phyloP scores from a whole-genome alignment of 2,797 vertebrate species.

The Carduelis carduelis region DNA sequence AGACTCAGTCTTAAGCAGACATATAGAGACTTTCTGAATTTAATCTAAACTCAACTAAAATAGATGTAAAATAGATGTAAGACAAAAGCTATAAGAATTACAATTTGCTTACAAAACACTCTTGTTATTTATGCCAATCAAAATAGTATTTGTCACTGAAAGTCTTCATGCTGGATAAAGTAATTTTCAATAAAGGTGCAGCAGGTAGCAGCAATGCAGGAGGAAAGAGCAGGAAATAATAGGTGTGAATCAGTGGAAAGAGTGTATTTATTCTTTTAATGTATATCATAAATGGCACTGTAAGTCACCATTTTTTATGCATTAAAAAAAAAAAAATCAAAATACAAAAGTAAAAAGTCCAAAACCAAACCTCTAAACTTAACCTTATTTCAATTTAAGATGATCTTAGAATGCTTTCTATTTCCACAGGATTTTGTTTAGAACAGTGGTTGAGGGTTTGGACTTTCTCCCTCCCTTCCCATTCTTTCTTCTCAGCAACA shows the following conservation, averaged over 20 bases:
- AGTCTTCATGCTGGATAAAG: neutral
- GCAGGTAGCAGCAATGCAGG: neutral
- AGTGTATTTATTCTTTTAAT: neutral
- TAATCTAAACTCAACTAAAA: neutral
- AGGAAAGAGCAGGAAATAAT: neutral
- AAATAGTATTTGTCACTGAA: neutral
- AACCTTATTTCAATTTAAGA: neutral
- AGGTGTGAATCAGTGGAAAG: neutral
- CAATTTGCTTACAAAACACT: neutral
- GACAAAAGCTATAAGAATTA: neutral
- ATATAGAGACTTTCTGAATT: neutral
- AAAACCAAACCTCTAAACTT: fast-evolving
- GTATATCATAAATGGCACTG: neutral
- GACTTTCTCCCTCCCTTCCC: neutral
- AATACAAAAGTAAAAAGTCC: neutral
- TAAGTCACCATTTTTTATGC: neutral
- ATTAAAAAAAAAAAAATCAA: neutral
- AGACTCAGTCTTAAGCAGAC: neutral
- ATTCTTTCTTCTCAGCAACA: neutral
- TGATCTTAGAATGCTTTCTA: neutral
- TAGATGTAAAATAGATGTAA: neutral
- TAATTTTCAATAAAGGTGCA: neutral
- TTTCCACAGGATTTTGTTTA: neutral
- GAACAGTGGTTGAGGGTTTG: neutral
- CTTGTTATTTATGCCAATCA: neutral